Conservation (phyloP, 1,140 invertebrate genomes). For the Apis dorsata region DNA sequence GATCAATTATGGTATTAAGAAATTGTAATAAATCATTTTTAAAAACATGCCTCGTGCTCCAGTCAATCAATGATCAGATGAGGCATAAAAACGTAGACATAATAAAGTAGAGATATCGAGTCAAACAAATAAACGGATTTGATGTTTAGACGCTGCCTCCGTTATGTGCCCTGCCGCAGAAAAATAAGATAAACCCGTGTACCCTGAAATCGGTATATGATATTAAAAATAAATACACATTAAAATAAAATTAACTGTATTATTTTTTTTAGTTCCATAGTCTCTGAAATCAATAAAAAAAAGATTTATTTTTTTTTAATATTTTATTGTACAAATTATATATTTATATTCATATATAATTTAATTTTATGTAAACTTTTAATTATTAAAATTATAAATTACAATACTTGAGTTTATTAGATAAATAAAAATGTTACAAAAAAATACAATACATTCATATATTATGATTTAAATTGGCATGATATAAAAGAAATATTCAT, state of each 20-base stretch:
- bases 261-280: conserved; percentile 4
- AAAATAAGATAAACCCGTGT: conserved; percentile 59
- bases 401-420: not conserved
- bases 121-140: conserved; percentile 74
- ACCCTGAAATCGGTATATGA: conserved; percentile 61
- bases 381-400: not conserved
- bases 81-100: conserved; percentile 64
- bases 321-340: conserved; percentile 52
- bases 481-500: not conserved
- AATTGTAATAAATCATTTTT: conserved; percentile 3
- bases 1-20: conserved; percentile 2
- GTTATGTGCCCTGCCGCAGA: conserved; percentile 66
- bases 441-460: not conserved
- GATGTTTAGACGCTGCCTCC: conserved; percentile 72
- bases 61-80: conserved; percentile 65
- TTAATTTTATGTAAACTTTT: conserved; percentile 8
- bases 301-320: not conserved
- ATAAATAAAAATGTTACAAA: not conserved
- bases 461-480: not conserved
- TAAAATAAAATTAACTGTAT: conserved; percentile 50
- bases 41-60: conserved; percentile 63
- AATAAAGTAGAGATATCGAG: conserved; percentile 65
- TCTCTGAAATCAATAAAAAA: not conserved
- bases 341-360: conserved; percentile 25
- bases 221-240: conserved; percentile 68